A percentile compares a stretch with the other conserved stretches of the same genome.
phyloP scores from a whole-genome alignment of 2,888 invertebrate genomes.

The Agrypnus murinus region DNA sequence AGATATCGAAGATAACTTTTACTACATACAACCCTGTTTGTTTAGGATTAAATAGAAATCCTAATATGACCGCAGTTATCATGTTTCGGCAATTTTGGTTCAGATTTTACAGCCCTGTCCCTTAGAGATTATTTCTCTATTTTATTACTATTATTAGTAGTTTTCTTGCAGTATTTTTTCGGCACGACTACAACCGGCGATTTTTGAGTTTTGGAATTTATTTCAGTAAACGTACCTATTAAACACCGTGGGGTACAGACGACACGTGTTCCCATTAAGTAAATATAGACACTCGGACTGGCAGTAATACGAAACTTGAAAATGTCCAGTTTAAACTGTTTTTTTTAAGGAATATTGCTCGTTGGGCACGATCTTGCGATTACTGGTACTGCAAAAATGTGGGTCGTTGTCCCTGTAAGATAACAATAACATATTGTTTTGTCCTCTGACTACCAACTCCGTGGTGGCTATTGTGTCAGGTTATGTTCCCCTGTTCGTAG shows the following conservation, averaged over 20 bases:
- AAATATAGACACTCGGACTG: conserved; percentile 18
- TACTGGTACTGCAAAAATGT: conserved; percentile 38
- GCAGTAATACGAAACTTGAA: conserved; percentile 7
- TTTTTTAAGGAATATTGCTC: conserved; percentile 12
- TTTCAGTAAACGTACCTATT: conserved; percentile 4
- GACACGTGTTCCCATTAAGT: conserved; percentile 30
- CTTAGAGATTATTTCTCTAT: conserved; percentile 24
- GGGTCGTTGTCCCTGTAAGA: conserved; percentile 57
- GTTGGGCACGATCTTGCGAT: conserved; percentile 50
- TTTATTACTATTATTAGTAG: no score
- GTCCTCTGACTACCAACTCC: conserved; percentile 52
- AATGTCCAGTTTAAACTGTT: conserved; percentile 17
- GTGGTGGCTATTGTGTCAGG: conserved; percentile 37
- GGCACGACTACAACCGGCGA: not conserved
- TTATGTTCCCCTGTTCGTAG: conserved; percentile 41
- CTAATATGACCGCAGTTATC: conserved; percentile 62
- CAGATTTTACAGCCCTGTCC: conserved; percentile 54
- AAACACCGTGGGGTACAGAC: conserved; percentile 9
- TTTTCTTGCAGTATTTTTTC: conserved; percentile 1
- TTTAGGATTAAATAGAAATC: conserved; percentile 63
- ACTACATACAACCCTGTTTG: conserved; percentile 57
- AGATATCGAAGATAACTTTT: conserved; percentile 41
- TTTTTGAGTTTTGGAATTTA: not conserved
- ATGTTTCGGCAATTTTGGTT: conserved; percentile 64
- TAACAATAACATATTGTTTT: conserved; percentile 59